Percentiles rank a stretch among this genome's conserved stretches.
Evolutionary conservation across 1,140 invertebrate species (phyloP).

Genomic region (Caenorhabditis remanei): DNA sequence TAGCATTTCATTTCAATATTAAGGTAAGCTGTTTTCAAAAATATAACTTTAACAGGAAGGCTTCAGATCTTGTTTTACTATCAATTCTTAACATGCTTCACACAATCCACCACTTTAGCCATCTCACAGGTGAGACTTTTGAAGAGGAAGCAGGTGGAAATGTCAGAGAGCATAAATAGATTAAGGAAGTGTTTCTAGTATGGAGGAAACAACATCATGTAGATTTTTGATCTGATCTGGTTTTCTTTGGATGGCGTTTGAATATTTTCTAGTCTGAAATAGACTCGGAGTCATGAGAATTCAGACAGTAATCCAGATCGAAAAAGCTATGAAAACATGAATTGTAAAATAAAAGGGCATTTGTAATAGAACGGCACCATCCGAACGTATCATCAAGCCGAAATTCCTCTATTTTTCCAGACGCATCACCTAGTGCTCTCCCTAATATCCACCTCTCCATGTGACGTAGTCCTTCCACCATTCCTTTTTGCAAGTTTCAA

Average conservation of each 20-base stretch:
- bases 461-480: conserved; percentile 22
- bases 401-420: not conserved
- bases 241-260: no score
- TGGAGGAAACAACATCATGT: not conserved
- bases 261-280: no score
- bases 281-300: no score
- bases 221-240: not conserved
- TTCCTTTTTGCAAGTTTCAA: not conserved
- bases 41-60: not conserved
- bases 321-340: no score
- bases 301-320: no score
- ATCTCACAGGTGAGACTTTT: not conserved
- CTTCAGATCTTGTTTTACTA: conserved; percentile 20
- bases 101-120: not conserved
- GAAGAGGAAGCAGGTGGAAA: not conserved
- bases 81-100: conserved; percentile 6
- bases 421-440: not conserved
- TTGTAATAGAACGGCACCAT: no score
- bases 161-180: not conserved
- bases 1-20: conserved; percentile 42
- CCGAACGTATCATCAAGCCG: not conserved
- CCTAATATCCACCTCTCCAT: not conserved
- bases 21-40: not conserved
- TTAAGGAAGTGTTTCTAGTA: not conserved
- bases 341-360: no score